These are phyloP conservation scores for Papilio polytes DNA, from an alignment of 1,140 invertebrate species.

Conservation along the genomic window DNA sequence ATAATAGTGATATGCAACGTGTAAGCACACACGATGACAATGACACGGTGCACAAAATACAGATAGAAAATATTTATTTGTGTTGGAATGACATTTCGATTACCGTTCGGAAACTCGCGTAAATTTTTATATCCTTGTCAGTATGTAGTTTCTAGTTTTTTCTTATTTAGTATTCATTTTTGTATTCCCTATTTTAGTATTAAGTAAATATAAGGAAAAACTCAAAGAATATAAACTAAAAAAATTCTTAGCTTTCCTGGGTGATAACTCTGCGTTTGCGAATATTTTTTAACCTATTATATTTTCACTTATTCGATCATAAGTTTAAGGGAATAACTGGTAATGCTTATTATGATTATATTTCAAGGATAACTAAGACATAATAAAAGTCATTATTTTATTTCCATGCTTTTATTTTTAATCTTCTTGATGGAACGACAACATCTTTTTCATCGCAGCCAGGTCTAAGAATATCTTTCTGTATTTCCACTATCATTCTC, in stretches of 20 bases:
- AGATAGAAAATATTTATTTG: slow-evolving; percentile 21
- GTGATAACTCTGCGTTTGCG: background rate
- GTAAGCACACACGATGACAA: slow-evolving; percentile 59
- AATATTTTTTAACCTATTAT: background rate
- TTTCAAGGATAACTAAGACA: background rate
- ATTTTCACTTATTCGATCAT: background rate
- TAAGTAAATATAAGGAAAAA: background rate
- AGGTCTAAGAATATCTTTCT: slow-evolving; percentile 70
- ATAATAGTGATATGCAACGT: slow-evolving; percentile 67
- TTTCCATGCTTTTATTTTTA: slow-evolving; percentile 76
- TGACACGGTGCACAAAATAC: slow-evolving; percentile 53
- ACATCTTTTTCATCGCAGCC: slow-evolving; percentile 72
- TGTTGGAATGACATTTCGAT: slow-evolving; percentile 29
- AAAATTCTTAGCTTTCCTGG: background rate
- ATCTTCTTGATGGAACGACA: slow-evolving; percentile 58
- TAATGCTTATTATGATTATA: no score
- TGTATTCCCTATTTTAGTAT: background rate
- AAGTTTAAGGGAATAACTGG: no score
- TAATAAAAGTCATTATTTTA: background rate
- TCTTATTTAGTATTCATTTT: background rate
- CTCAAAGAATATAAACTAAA: no score
- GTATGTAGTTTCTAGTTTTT: background rate
- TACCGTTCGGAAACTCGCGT: slow-evolving; percentile 5
- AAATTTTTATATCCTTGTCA: background rate
- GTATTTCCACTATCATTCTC: slow-evolving; percentile 68